These are phyloP conservation scores for Heliconius sara DNA, from an alignment of 2,888 invertebrate genomes.

Conservation along the genomic window DNA sequence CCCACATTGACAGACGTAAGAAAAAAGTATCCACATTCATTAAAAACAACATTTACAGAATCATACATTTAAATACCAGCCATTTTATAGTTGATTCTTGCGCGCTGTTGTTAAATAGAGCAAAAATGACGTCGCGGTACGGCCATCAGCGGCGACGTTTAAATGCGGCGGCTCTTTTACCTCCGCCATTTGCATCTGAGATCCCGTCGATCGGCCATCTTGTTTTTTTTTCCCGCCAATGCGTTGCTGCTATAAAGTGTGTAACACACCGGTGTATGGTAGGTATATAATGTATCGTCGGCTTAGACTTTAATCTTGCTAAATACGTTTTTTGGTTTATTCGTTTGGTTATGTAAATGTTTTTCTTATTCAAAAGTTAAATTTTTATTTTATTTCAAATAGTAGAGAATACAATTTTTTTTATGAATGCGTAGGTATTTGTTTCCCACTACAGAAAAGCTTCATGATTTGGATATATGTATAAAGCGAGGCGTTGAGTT, in stretches of 20 bases:
- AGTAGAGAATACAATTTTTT: too few relatives aligned
- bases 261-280: slow-evolving; percentile 23
- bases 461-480: too few relatives aligned
- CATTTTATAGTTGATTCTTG: slow-evolving; percentile 46
- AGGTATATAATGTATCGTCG: too few relatives aligned
- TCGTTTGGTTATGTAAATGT: too few relatives aligned
- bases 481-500: too few relatives aligned
- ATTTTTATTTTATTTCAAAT: too few relatives aligned
- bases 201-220: slow-evolving; percentile 76
- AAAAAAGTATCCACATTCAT: slow-evolving; percentile 20
- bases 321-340: too few relatives aligned
- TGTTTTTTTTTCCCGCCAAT: slow-evolving; percentile 68
- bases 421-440: too few relatives aligned
- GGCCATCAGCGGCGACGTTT: slow-evolving; percentile 74
- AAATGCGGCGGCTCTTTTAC: slow-evolving; percentile 80
- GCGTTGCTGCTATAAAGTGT: slow-evolving; percentile 49
- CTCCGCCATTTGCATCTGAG: slow-evolving; percentile 77
- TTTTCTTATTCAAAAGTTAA: too few relatives aligned
- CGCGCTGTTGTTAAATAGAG: slow-evolving; percentile 69
- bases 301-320: too few relatives aligned
- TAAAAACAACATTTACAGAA: slow-evolving; percentile 24
- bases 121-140: slow-evolving; percentile 66
- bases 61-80: slow-evolving; percentile 35
- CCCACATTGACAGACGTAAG: neutral
- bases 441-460: too few relatives aligned